Base-by-base conservation (phyloP, 2,888 invertebrate genomes). In the Noctua comes region DNA sequence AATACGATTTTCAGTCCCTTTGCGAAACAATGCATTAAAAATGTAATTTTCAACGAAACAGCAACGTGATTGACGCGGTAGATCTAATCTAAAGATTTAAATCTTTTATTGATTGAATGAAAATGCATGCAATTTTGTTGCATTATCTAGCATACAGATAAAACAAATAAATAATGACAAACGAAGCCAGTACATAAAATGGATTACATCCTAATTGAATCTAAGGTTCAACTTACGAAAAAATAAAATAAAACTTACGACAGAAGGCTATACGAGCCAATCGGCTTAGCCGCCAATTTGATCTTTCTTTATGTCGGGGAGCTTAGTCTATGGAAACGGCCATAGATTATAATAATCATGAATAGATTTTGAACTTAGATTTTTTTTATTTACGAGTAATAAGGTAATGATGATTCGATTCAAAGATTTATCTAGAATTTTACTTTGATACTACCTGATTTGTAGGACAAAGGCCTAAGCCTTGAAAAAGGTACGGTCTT, bases 221-320 rank as follows among this genome's bases (percentile, higher is more conserved):
- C 64, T 51, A 76, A 76, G n/a, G 51, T n/a, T 40, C 43, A 31
- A 43, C 27, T 46, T 57, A 73, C 5, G 1, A 66, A 40, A 62
- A 80, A 68, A 73, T 64, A 73, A 68, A 65, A 74, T 66, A 64
- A 68, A 43, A 68, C 40, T 36, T 24, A 65, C 73, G 27, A 70
- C 66, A 76, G 62, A 73, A 73, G 48, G 68, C 16, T 79, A 46
- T 74, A 66, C 6, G 75, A 73, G 57, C 51, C 70, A 76, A 80
- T 77, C 78, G 74, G 79, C 83, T 79, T 83, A 70, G 73, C 76
- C 80, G 83, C 77, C 76, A 84, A 83, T 83, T 75, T 78, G 82
- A 86, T 85, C 79, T 76, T 74, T 78, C 68, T 88, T 86, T 86
- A 86, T 83, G 79, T 77, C 76, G 77, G 81, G 72, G 81, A 75